Evolutionary conservation across 2,888 invertebrate species (phyloP), one percentile per base, ranked within the genome.

Genomic region (Platycheirus albimanus): DNA sequence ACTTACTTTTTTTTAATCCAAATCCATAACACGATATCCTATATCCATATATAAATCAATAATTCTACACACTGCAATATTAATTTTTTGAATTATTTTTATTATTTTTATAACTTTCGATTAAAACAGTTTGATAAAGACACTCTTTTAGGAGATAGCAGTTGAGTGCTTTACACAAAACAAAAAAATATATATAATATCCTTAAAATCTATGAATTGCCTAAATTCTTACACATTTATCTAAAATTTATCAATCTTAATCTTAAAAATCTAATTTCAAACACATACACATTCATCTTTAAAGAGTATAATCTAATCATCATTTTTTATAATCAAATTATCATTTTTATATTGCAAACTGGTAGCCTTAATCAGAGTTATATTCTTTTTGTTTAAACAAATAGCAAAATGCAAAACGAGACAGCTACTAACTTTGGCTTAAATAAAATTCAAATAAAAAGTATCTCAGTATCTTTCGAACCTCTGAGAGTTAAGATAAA

Each of bases 381-480:
- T 15, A 24, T 4, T 49, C 13, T 20, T 20, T 30, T 43, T 58
- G 4, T 28, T 28, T 11, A 20, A 43, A 47, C 20, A 58, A 58
- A 15, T 45, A 15, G 13, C 15, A 51, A 49, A 43, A 20, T 5
- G 19, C n/a, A n/a, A n/a, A n/a, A n/a, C n/a, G n/a, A n/a, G n/a
- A n/a, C n/a, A n/a, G n/a, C 76, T 76, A 67, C 81, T 71, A 56
- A 66, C 81, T 81, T 81, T 81, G 81, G 81, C 81, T 81, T 77
- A 72, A 69, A 76, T 38, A 66, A 67, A 43, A 74, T 52, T 28
- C 43, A 17, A 43, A n/a, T n/a, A n/a, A n/a, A n/a, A n/a, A n/a
- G n/a, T n/a, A n/a, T n/a, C n/a, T 75, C 63, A 56, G 56, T 51
- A 72, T 66, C 61, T 52, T 30, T n/a, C n/a, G n/a, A 33, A 6